Conservation (phyloP, 2,113 vertebrate genomes). For the Steatornis caripensis region DNA sequence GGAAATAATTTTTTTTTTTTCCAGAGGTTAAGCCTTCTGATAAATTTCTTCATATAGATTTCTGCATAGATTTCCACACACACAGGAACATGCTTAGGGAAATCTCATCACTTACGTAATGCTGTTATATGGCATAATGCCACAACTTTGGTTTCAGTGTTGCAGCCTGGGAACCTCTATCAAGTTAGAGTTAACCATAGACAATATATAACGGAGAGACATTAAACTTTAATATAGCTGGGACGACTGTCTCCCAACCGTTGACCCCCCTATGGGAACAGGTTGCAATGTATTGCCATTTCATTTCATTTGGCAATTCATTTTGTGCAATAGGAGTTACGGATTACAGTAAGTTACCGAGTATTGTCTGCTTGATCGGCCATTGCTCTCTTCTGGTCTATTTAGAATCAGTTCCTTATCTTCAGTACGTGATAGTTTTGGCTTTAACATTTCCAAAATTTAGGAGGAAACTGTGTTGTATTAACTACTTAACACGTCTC, state of each 20-base stretch:
- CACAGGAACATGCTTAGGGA: neutral
- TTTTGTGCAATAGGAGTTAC: neutral
- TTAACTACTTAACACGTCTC: neutral
- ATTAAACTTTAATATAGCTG: neutral
- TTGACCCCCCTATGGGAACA: neutral
- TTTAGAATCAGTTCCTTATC: neutral
- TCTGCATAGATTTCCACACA: neutral
- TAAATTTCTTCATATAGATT: neutral
- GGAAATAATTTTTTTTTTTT: neutral
- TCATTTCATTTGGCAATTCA: neutral
- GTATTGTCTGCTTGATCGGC: neutral
- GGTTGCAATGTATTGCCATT: neutral
- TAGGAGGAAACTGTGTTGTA: neutral
- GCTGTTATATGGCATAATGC: neutral
- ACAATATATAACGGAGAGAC: neutral
- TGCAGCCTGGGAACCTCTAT: neutral
- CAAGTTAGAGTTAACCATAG: neutral
- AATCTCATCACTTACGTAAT: neutral
- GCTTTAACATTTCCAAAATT: neutral
- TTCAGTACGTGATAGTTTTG: neutral
- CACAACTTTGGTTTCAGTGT: neutral
- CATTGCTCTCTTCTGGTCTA: neutral
- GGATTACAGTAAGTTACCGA: fast-evolving
- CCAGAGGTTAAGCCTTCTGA: neutral
- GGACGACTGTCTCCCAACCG: neutral